Base-by-base conservation (phyloP, 2,888 invertebrate species). In the Mystacides longicornis region DNA sequence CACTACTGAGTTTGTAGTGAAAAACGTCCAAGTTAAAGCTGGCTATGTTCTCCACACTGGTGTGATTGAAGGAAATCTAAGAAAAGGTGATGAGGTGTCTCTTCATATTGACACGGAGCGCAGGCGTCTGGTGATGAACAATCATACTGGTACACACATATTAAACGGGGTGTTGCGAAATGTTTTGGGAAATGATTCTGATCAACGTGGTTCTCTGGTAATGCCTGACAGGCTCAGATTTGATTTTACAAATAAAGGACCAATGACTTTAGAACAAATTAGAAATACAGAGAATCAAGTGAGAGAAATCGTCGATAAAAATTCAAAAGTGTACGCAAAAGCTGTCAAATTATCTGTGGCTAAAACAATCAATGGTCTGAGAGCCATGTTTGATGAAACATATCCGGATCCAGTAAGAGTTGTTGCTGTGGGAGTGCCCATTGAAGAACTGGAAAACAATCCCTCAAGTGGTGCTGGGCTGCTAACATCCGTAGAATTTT, bases 321-420 rank as follows among this genome's bases (percentile, higher is more conserved):
- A 93, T 68, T 82, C 86, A 63, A 73, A 78, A 56, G 93, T 99
- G 33, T 97, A 84, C 72, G 91, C 95, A 4, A 93, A 91, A 71
- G 89, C 94, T 64, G 83, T 93, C 0, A 79, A 81, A 54, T 78
- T 99, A 56, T 81, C 82, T 43, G 76, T 87, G 56, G 99, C 99
- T 14, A 96, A 96, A 77, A 86, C 87, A 61, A 91, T 96, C 60
- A 85, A 88, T 62, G 96, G 96, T 2, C 75, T 97, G 37, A 83
- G 99, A 61, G 99, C 99, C 20, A 96, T 99, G 74, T 99, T 99
- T 75, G 98, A 95, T 70, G 98, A 99, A 79, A 91, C 93, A 11
- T 99, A 99, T 71, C 98, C 98, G 1, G 98, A 99, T 77, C 95
- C 98, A 4, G 92, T 93, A 2, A 79, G 91, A 64, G 83, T 99